Percentiles rank a stretch among this genome's conserved stretches.
phyloP scores from a whole-genome alignment of 2,797 vertebrate genomes.

The Philypnodon macrostomus region DNA sequence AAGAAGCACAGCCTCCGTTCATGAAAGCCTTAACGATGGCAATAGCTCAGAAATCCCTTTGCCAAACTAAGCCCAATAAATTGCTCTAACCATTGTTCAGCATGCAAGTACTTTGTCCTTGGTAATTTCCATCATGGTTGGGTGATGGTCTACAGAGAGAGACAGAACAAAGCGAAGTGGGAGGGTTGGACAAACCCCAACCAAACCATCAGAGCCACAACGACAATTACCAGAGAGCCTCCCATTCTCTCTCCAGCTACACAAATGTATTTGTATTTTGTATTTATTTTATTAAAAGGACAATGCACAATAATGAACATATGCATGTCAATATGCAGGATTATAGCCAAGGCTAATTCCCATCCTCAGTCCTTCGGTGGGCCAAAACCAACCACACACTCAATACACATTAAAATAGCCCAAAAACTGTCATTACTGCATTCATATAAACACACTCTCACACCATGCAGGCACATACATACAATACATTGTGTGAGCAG shows the following conservation, averaged over 20 bases:
- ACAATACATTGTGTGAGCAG: too few relatives aligned
- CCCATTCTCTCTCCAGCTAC: constrained; percentile 40
- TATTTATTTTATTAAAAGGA: too few relatives aligned
- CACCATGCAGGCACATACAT: too few relatives aligned
- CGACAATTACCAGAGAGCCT: constrained; percentile 55
- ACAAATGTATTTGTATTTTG: too few relatives aligned
- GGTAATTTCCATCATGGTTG: constrained; percentile 59
- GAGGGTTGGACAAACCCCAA: constrained; percentile 45
- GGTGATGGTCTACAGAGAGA: constrained; percentile 58
- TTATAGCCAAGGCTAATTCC: too few relatives aligned
- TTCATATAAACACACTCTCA: too few relatives aligned
- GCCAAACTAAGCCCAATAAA: constrained; percentile 61
- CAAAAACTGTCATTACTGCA: too few relatives aligned
- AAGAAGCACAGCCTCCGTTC: neutral
- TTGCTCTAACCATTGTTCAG: constrained; percentile 63
- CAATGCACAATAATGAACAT: too few relatives aligned
- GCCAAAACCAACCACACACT: too few relatives aligned
- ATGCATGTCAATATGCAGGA: too few relatives aligned
- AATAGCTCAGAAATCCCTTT: constrained; percentile 14
- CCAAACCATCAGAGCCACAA: constrained; percentile 61
- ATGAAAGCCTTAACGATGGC: constrained; percentile 9
- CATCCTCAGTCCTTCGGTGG: too few relatives aligned
- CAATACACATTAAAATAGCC: too few relatives aligned
- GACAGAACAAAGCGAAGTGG: constrained; percentile 51
- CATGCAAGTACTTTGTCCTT: constrained; percentile 71